A percentile compares a stretch with the other conserved stretches of the same genome.
phyloP scores from a whole-genome alignment of 2,797 vertebrate species.

The Miichthys miiuy region DNA sequence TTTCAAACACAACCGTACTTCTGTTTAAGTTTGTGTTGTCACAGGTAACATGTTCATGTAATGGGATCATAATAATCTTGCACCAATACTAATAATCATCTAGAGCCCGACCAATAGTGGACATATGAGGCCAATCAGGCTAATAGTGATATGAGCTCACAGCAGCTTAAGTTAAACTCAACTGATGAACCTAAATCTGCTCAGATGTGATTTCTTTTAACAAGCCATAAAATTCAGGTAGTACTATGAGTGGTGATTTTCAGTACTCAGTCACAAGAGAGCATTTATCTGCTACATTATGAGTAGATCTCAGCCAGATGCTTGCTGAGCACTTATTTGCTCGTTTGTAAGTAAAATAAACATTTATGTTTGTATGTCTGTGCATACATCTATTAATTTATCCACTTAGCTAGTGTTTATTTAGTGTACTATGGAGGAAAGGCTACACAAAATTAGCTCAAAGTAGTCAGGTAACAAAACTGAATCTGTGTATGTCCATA shows the following conservation, averaged over 20 bases:
- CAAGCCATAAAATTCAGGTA: conserved; percentile 10
- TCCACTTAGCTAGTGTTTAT: neutral
- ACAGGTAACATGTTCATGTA: neutral
- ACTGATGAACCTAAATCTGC: neutral
- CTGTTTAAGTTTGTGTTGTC: neutral
- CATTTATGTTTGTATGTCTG: neutral
- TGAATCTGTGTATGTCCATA: neutral
- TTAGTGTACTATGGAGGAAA: neutral
- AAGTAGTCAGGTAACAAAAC: neutral
- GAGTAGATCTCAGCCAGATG: too few species aligned
- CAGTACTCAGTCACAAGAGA: too few species aligned
- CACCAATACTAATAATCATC: neutral
- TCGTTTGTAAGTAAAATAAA: too few species aligned
- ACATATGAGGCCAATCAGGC: neutral
- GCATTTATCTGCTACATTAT: too few species aligned
- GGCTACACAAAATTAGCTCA: neutral
- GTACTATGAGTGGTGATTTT: conserved; percentile 6
- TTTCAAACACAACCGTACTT: neutral
- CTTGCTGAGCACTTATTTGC: too few species aligned
- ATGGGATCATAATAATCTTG: neutral
- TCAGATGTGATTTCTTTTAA: neutral
- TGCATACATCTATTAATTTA: neutral
- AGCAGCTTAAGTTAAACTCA: neutral
- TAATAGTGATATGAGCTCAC: neutral
- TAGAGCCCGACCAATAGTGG: neutral